A percentile compares a stretch with the other conserved stretches of the same genome.
Evolutionary conservation across 2,113 vertebrate genomes (phyloP).

Genomic region (Brienomyrus brachyistius): DNA sequence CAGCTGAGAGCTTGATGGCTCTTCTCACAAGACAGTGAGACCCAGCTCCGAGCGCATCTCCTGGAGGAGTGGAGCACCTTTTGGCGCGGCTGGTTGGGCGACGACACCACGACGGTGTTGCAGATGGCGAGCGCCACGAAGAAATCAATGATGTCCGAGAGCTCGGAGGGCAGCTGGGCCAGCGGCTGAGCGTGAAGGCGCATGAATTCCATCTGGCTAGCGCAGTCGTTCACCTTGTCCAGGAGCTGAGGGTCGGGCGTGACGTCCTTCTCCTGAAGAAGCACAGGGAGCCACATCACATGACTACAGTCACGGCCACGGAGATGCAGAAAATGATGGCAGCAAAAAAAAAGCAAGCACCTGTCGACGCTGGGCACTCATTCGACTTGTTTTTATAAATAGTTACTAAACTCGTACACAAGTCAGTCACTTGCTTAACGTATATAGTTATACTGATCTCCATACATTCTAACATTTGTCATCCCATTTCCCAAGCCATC

Average conservation of each 20-base stretch:
- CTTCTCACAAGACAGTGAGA: not conserved
- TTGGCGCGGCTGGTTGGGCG: slow-evolving; percentile 84
- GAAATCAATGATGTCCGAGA: slow-evolving; percentile 85
- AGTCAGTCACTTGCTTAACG: not conserved
- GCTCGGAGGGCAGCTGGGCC: slow-evolving; percentile 75
- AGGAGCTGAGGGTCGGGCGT: slow-evolving; percentile 86
- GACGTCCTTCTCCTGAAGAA: slow-evolving; percentile 83
- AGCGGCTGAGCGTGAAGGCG: slow-evolving; percentile 68
- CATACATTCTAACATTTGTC: not conserved
- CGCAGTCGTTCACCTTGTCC: slow-evolving; percentile 86
- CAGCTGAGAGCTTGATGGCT: not conserved
- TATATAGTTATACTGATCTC: not conserved
- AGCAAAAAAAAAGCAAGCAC: not conserved
- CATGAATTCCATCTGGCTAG: slow-evolving; percentile 69
- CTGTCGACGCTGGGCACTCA: not conserved
- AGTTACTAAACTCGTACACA: not conserved
- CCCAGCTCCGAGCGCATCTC: not conserved
- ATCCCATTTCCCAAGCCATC: not conserved
- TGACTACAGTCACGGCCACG: not conserved
- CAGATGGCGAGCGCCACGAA: slow-evolving; percentile 92
- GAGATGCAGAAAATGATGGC: not conserved
- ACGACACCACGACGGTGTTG: slow-evolving; percentile 92
- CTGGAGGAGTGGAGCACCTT: slow-evolving; percentile 61
- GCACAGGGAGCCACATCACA: not conserved
- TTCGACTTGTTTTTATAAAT: not conserved